Conservation (phyloP, 2,113 vertebrate species). For the pig (Sus scrofa) region T2T-Sscrofa CM000823.6:520001-520500, state of each 20-base stretch:
- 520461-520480: not conserved
- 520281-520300: not conserved
- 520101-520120: too few relatives aligned
- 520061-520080: too few relatives aligned
- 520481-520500: not conserved
- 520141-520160: too few relatives aligned
- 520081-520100: too few relatives aligned
- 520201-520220: not conserved
- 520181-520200: too few relatives aligned
- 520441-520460: not conserved
- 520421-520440: not conserved
- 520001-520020: too few relatives aligned
- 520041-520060: too few relatives aligned
- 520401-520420: not conserved
- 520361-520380: not conserved
- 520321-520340: not conserved
- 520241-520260: not conserved
- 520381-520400: not conserved
- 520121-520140: too few relatives aligned
- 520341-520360: not conserved
- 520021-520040: too few relatives aligned
- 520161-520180: too few relatives aligned
- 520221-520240: too few relatives aligned
- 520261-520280: accelerated
- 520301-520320: not conserved